These are phyloP conservation scores for Nannospalax galili DNA, from an alignment of 2,113 vertebrate genomes.

Conservation along the genomic window DNA sequence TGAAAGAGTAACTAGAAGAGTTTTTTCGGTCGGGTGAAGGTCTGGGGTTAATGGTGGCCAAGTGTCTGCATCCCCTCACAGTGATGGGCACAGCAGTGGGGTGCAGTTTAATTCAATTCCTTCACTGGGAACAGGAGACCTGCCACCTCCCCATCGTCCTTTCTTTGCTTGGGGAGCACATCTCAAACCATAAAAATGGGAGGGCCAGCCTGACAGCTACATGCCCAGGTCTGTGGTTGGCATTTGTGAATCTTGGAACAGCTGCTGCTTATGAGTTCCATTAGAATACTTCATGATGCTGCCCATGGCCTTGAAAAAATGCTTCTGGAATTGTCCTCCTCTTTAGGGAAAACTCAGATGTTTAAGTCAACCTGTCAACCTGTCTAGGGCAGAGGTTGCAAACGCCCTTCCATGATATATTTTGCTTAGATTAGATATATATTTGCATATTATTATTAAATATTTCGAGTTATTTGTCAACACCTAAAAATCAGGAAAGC, in stretches of 20 bases:
- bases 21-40: neutral
- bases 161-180: neutral
- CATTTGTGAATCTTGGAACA: neutral
- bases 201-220: neutral
- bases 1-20: slow-evolving; percentile 18
- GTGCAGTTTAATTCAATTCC: neutral
- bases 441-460: neutral
- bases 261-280: neutral
- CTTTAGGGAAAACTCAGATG: neutral
- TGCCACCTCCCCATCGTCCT: too few relatives aligned
- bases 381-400: neutral
- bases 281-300: neutral
- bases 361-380: too few relatives aligned
- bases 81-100: accelerated
- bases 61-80: neutral
- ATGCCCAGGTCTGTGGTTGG: neutral
- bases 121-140: neutral
- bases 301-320: neutral
- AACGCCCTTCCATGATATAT: neutral
- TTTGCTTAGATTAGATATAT: neutral
- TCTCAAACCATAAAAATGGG: neutral
- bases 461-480: slow-evolving; percentile 1
- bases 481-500: slow-evolving; percentile 1
- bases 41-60: neutral
- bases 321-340: neutral